These are phyloP conservation scores for Halisarca cf. caerulea DNA, from an alignment of 37 sponge, comb jelly and placozoan genomes.

Conservation along the genomic window DNA sequence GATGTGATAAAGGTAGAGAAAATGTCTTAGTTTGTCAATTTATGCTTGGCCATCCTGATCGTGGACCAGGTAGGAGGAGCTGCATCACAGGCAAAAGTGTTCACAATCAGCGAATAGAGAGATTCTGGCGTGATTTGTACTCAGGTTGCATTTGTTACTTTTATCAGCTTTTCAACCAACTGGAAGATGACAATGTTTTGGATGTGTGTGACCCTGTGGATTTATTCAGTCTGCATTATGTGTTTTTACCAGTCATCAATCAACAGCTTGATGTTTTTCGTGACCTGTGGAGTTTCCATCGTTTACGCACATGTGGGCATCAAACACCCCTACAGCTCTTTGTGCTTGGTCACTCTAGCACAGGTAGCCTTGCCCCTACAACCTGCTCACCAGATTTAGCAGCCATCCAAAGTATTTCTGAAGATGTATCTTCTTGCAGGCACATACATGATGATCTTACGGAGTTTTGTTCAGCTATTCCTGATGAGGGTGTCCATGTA, in stretches of 20 bases:
- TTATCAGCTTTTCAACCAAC: slow-evolving; percentile 18
- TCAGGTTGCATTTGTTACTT: slow-evolving; percentile 23
- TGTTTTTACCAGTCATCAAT: not conserved
- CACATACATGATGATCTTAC: too few relatives aligned
- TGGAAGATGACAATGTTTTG: slow-evolving; percentile 27
- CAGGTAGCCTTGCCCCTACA: too few relatives aligned
- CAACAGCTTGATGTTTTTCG: not conserved
- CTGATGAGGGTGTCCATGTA: too few relatives aligned
- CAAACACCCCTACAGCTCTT: not conserved
- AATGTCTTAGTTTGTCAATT: slow-evolving; percentile 42
- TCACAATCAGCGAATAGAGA: slow-evolving; percentile 60
- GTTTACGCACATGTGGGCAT: not conserved
- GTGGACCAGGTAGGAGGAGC: slow-evolving; percentile 49
- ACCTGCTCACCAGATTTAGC: not conserved
- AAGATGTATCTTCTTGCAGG: too few relatives aligned
- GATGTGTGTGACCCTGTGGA: not conserved
- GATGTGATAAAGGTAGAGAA: slow-evolving; percentile 62
- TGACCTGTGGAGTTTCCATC: not conserved
- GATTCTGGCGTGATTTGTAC: slow-evolving; percentile 53
- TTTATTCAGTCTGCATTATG: not conserved
- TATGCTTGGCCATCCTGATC: slow-evolving; percentile 54
- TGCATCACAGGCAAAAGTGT: slow-evolving; percentile 58
- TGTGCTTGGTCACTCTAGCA: not conserved
- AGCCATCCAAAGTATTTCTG: too few relatives aligned
- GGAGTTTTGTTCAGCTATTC: too few relatives aligned